Percentiles rank a stretch among this genome's conserved stretches.
phyloP scores from a whole-genome alignment of 2,113 vertebrate genomes.

The Cebidichthys violaceus region DNA sequence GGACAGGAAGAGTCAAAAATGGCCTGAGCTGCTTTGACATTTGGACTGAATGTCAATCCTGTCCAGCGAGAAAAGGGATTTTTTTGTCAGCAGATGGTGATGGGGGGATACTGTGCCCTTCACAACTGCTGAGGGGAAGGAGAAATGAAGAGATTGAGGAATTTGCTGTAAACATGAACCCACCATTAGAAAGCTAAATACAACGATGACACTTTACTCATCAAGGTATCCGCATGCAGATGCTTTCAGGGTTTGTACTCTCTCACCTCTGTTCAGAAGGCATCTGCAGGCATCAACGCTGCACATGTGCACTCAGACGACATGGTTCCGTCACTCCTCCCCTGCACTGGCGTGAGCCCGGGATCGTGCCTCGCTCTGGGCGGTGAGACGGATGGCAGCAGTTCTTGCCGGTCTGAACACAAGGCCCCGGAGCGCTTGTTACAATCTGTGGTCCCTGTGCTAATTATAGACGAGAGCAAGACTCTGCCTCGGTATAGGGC shows the following conservation, averaged over 20 bases:
- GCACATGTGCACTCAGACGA: slow-evolving; percentile 43
- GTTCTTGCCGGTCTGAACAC: slow-evolving; percentile 74
- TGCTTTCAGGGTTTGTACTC: not conserved
- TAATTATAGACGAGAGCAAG: slow-evolving; percentile 77
- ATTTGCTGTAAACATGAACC: not conserved
- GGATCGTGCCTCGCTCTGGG: slow-evolving; percentile 56
- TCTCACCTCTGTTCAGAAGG: not conserved
- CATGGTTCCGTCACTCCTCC: slow-evolving; percentile 34
- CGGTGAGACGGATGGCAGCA: slow-evolving; percentile 70
- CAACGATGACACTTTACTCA: not conserved
- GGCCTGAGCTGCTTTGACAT: slow-evolving; percentile 70
- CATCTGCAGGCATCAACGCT: slow-evolving; percentile 21
- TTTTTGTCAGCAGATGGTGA: slow-evolving; percentile 22
- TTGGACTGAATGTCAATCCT: slow-evolving; percentile 74
- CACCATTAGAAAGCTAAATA: not conserved
- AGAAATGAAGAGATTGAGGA: slow-evolving; percentile 13
- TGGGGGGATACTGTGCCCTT: slow-evolving; percentile 51
- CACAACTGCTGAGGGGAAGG: slow-evolving; percentile 29
- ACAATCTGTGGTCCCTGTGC: slow-evolving; percentile 82
- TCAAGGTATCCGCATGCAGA: not conserved
- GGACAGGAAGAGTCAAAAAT: slow-evolving; percentile 42
- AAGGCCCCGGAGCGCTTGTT: slow-evolving; percentile 66
- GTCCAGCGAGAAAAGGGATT: slow-evolving; percentile 30
- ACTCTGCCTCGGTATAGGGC: slow-evolving; percentile 25
- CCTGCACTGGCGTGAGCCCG: slow-evolving; percentile 44